Base-by-base conservation (phyloP, 2,113 vertebrate genomes). In the Silurus glanis region DNA sequence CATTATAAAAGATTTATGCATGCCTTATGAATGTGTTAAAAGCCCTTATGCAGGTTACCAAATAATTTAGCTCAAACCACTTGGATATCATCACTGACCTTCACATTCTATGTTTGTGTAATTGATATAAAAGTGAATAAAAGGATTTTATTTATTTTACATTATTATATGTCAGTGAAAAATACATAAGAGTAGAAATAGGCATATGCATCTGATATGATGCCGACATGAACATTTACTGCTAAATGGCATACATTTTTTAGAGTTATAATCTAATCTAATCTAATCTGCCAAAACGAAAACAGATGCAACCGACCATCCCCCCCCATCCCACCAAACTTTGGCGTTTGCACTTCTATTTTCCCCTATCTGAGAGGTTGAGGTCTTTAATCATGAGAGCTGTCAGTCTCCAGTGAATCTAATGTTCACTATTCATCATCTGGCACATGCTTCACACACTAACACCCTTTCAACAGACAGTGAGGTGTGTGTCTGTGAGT, bases 401-500 rank as follows among this genome's bases (percentile, higher is more conserved):
- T 93, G 93, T 94, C 93, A 93, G 94, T 94, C 93, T 92, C 92
- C 94, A 91, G 87, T 91, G 94, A 92, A 93, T 71, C 85, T 95
- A 94, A 95, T 95, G 93, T 93, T 91, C 90, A 62, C 90, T 91
- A 94, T 94, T 92, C 92, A 94, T 95, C 94, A 94, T 14, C 37
- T 4, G 19, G 55, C 78, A 58, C 28, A 75, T 87, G 81, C 55
- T 61, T 75, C 53, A 78, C 59, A 83, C 61, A 79, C 51, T 25
- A 58, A 72, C 59, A 83, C 69, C 49, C 25, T 16, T 37, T 9
- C 19, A 84, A 14, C 21, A 47, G 67, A 81, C 9, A 62, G 12
- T 2, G 4, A 51, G 25, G 49, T 69, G 72, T 78, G 59, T 83
- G 61, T 67, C 37, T 37, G 47, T 78, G 61, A 67, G 47, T 74